These are phyloP conservation scores for Tenebrio molitor DNA, from an alignment of 1,140 invertebrate species.

Conservation along the genomic window DNA sequence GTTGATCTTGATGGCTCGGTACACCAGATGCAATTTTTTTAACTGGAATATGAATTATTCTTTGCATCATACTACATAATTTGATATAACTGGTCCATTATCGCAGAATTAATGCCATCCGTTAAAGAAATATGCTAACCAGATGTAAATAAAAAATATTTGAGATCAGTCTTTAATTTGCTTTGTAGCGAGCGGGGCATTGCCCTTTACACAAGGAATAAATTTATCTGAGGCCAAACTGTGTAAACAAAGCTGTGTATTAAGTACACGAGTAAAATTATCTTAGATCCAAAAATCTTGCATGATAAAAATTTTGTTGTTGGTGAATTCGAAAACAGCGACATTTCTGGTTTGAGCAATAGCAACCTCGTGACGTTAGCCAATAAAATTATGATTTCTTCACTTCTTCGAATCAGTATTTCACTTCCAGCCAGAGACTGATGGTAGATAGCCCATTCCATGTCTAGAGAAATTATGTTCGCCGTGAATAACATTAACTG, in stretches of 20 bases:
- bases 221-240: not conserved
- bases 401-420: not conserved
- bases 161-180: too few species aligned
- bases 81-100: too few species aligned
- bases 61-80: too few species aligned
- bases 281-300: too few species aligned
- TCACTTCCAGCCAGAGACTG: not conserved
- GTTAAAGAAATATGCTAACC: constrained; percentile 5
- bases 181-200: not conserved
- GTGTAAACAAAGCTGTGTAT: not conserved
- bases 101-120: not conserved
- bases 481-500: constrained; percentile 6
- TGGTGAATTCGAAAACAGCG: too few species aligned
- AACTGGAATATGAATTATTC: too few species aligned
- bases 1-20: too few species aligned
- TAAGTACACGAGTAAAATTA: not conserved
- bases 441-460: constrained; percentile 1
- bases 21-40: too few species aligned
- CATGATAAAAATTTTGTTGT: too few species aligned
- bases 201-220: not conserved
- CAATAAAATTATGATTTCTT: too few species aligned
- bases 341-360: too few species aligned
- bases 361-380: too few species aligned
- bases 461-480: not conserved
- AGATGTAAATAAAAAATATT: constrained; percentile 4